Evolutionary conservation across 1,140 invertebrate species (phyloP).

Genomic region (Zeugodacus cucurbitae): DNA sequence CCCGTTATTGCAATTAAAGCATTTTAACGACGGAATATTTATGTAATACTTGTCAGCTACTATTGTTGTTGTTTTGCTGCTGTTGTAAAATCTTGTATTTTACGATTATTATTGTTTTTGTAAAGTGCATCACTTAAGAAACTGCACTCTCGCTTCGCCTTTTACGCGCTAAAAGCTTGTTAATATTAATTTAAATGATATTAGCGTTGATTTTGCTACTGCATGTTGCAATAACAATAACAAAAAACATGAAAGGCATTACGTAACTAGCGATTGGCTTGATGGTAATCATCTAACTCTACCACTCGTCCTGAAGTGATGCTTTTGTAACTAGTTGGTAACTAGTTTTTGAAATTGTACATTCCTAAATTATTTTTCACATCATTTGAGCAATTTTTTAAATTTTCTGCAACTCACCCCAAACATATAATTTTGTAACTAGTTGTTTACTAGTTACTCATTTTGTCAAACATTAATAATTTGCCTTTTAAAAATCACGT

Average conservation of each 20-base stretch:
- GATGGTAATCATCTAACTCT: no score
- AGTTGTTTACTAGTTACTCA: neutral
- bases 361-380: no score
- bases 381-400: neutral
- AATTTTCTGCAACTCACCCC: neutral
- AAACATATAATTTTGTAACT: neutral
- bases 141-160: neutral
- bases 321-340: neutral
- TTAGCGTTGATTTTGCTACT: neutral
- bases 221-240: no score
- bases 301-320: no score
- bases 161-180: neutral
- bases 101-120: neutral
- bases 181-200: neutral
- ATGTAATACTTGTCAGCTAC: neutral
- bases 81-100: neutral
- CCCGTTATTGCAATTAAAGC: conserved; percentile 2
- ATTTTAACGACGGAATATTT: neutral
- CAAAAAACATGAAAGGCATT: no score
- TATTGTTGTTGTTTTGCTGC: neutral
- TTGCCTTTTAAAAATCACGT: neutral
- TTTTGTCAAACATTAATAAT: neutral
- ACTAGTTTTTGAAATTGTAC: neutral
- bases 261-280: no score
- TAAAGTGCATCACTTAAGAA: neutral